Conservation (phyloP, 2,113 vertebrate species). For the Balaenoptera acutorostrata region DNA sequence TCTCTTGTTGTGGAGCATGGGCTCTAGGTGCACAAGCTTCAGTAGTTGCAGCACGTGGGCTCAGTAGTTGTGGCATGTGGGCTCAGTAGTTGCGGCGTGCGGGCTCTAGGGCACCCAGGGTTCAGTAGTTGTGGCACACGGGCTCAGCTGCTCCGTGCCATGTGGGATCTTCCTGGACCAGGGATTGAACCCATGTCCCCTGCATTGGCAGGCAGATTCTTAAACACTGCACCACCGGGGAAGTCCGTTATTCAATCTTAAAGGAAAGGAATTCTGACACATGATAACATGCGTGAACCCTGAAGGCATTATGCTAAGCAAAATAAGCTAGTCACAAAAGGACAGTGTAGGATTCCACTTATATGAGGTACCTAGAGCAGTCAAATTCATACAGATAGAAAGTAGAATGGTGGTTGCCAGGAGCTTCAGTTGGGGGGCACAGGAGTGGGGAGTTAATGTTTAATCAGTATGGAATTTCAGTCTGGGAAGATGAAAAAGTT, state of each 20-base stretch:
- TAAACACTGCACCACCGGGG: too few species aligned
- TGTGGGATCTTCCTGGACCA: too few species aligned
- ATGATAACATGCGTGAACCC: background rate
- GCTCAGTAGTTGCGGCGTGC: too few species aligned
- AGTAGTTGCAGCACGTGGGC: too few species aligned
- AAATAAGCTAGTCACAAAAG: background rate
- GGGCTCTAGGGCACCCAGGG: too few species aligned
- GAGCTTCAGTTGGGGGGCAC: background rate
- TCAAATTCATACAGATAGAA: background rate
- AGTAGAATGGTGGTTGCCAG: background rate
- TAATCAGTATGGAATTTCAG: background rate
- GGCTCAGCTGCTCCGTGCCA: too few species aligned
- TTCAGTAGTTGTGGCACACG: too few species aligned
- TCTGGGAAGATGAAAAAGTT: conserved; percentile 7
- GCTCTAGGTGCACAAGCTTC: too few species aligned
- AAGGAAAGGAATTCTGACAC: background rate
- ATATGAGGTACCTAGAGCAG: background rate
- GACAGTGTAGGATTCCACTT: background rate
- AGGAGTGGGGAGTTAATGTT: background rate
- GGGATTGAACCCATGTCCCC: too few species aligned
- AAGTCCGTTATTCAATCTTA: background rate
- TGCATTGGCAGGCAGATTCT: too few species aligned
- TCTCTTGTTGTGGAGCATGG: too few species aligned
- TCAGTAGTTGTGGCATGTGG: too few species aligned
- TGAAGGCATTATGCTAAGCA: background rate